A percentile compares a stretch with the other conserved stretches of the same genome.
phyloP scores from a whole-genome alignment of 2,797 vertebrate species.

The Trachurus trachurus region DNA sequence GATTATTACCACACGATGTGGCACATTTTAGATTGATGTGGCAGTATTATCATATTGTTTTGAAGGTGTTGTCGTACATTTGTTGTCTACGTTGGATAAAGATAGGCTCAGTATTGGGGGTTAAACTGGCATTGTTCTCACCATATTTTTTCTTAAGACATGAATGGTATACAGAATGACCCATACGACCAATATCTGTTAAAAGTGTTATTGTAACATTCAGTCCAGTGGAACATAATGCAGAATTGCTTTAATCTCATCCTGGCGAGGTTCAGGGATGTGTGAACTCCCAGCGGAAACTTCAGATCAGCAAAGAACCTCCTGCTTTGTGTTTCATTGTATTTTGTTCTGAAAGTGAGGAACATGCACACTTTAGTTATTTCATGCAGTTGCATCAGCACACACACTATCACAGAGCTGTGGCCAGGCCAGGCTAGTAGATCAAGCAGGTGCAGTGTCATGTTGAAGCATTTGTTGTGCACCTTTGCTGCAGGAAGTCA shows the following conservation, averaged over 20 bases:
- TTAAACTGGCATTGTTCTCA: constrained; percentile 8
- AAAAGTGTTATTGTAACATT: neutral
- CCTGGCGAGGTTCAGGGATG: constrained; percentile 15
- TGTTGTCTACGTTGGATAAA: constrained; percentile 8
- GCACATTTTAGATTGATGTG: constrained; percentile 19
- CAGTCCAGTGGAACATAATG: neutral
- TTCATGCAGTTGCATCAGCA: constrained; percentile 3
- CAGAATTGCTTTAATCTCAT: constrained; percentile 10
- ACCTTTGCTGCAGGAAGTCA: neutral
- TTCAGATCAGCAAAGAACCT: constrained; percentile 4
- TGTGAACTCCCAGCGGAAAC: constrained; percentile 1
- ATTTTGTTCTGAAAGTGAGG: neutral
- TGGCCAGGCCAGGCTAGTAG: neutral
- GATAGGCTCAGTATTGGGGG: neutral
- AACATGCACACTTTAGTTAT: neutral
- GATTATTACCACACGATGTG: constrained; percentile 17
- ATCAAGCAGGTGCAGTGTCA: constrained; percentile 29
- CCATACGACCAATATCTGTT: neutral
- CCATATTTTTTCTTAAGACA: constrained; percentile 37
- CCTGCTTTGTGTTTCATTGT: constrained; percentile 8
- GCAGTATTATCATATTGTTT: constrained; percentile 7
- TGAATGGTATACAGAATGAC: neutral
- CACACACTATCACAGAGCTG: constrained; percentile 5
- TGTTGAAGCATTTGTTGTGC: constrained; percentile 1
- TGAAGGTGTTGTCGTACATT: constrained; percentile 13